Percentiles rank a stretch among this genome's conserved stretches.
Evolutionary conservation across 1,140 invertebrate species (phyloP).

Genomic region (Drusus annulatus): DNA sequence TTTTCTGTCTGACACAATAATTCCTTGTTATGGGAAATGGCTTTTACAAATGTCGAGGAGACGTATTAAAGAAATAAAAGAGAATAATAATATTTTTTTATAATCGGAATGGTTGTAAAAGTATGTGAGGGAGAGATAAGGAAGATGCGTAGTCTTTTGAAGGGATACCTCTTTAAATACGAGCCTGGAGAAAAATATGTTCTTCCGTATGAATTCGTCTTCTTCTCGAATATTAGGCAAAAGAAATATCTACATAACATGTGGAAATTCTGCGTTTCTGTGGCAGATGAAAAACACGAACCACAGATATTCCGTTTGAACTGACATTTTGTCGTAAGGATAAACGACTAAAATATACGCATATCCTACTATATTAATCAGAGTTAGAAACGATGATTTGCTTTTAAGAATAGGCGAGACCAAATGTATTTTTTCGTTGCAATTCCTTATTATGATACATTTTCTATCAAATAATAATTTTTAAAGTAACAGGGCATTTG

Average conservation of each 20-base stretch:
- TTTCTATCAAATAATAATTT: no score
- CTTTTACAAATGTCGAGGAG: no score
- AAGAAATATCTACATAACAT: conserved; percentile 1
- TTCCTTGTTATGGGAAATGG: no score
- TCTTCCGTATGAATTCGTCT: conserved; percentile 37
- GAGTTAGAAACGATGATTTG: no score
- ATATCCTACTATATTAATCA: no score
- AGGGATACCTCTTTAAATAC: conserved; percentile 57
- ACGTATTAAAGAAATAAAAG: no score
- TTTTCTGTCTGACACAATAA: no score
- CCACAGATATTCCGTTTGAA: not conserved
- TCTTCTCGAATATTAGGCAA: conserved; percentile 7
- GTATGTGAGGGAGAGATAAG: conserved; percentile 49
- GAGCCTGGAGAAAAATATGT: conserved; percentile 43
- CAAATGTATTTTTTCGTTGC: no score
- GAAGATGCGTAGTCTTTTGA: conserved; percentile 39
- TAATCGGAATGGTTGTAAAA: not conserved
- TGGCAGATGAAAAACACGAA: not conserved
- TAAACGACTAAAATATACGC: no score
- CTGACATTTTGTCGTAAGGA: not conserved
- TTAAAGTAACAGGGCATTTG: no score
- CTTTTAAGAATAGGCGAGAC: no score
- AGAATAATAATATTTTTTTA: not conserved
- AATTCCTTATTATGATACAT: no score
- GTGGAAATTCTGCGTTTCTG: not conserved